Evolutionary conservation across 2,888 invertebrate genomes (phyloP), one percentile per base, ranked within the genome.

Genomic region (Trypoxylon attenuatum): DNA sequence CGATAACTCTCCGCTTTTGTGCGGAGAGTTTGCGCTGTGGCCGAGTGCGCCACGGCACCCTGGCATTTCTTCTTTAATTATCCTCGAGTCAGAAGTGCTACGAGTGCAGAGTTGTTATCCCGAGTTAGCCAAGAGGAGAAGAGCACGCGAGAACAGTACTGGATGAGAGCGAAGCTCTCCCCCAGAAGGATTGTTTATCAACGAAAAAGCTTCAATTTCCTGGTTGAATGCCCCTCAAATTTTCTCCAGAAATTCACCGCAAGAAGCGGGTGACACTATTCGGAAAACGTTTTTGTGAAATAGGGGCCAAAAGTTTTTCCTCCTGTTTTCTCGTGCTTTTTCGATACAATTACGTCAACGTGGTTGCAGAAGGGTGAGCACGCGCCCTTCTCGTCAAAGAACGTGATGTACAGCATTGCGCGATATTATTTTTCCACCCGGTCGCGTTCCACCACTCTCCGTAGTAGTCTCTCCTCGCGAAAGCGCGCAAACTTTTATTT

Each of bases 1-100:
- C 65, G 49, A 53, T 23, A 51, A 62, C 52, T 56, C 49, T 16
- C 33, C n/a, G n/a, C n/a, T n/a, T n/a, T n/a, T n/a, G n/a, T n/a
- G n/a, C n/a, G n/a, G n/a, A n/a, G n/a, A n/a, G n/a, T n/a, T n/a
- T n/a, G n/a, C n/a, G n/a, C n/a, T n/a, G n/a, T n/a, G n/a, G n/a
- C n/a, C n/a, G n/a, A n/a, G n/a, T n/a, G n/a, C n/a, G n/a, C n/a
- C n/a, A n/a, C n/a, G n/a, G n/a, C n/a, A n/a, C n/a, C n/a, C n/a
- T n/a, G n/a, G n/a, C n/a, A n/a, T n/a, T n/a, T n/a, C n/a, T n/a
- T n/a, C n/a, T n/a, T n/a, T n/a, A n/a, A n/a, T n/a, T n/a, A n/a
- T n/a, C n/a, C n/a, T n/a, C n/a, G n/a, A n/a, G n/a, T n/a, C n/a
- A n/a, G n/a, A n/a, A n/a, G n/a, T n/a, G n/a, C n/a, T n/a, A n/a